Conservation (phyloP, 1,140 invertebrate genomes). For the Nixonia krombeini region DNA sequence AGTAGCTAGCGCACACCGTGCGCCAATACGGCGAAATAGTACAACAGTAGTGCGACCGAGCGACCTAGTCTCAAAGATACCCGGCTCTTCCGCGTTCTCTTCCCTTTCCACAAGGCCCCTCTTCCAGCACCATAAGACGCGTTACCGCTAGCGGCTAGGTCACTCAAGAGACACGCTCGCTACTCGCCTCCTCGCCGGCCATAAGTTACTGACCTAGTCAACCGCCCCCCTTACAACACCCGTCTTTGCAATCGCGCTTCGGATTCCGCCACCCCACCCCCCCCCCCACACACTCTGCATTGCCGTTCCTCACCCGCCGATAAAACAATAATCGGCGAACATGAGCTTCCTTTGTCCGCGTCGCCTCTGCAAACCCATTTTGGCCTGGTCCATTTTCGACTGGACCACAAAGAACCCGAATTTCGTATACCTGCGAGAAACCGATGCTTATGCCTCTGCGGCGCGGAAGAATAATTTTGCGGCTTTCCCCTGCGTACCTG, state of each 20-base stretch:
- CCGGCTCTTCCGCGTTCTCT: constrained; percentile 69
- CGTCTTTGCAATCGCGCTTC: too few species aligned
- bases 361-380: too few species aligned
- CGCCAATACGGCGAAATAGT: constrained; percentile 57
- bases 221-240: too few species aligned
- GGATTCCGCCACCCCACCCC: too few species aligned
- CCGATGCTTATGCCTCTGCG: constrained; percentile 24
- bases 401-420: constrained; percentile 16
- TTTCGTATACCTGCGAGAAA: constrained; percentile 13
- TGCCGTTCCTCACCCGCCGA: too few species aligned
- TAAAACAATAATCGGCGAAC: too few species aligned
- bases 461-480: constrained; percentile 22
- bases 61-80: constrained; percentile 70
- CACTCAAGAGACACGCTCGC: constrained; percentile 32
- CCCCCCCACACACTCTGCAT: too few species aligned
- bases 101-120: constrained; percentile 65
- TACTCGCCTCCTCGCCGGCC: constrained; percentile 27
- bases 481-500: constrained; percentile 28
- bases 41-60: constrained; percentile 68
- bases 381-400: too few species aligned
- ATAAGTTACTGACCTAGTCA: constrained; percentile 55
- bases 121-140: constrained; percentile 47
- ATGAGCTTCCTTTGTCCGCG: background rate
- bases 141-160: constrained; percentile 50
- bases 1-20: constrained; percentile 41